Base-by-base conservation (phyloP, 2,888 invertebrate genomes). In the Mesoligia furuncula region DNA sequence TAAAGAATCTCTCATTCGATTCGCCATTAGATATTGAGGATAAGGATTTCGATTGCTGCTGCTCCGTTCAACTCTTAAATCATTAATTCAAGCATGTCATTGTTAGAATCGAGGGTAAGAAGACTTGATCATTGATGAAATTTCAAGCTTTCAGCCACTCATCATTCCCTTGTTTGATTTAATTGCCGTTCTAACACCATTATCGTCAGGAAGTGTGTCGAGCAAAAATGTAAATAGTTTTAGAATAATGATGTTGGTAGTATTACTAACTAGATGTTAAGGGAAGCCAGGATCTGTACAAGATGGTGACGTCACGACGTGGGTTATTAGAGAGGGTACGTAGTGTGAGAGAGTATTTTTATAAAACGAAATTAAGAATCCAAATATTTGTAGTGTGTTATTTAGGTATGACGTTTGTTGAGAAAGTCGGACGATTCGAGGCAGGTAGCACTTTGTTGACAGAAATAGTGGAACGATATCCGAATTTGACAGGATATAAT, bases 61-160 rank as follows among this genome's bases (percentile, higher is more conserved):
- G 90, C 88, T 87, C 80, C 80, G 51, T 74, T 77, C 84, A 79
- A 79, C 86, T 85, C 83, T 83, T 75, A 73, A 75, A 85, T 83
- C 83, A 85, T 87, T 87, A 74, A 88, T 75, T 84, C 78, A 72
- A 83, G 78, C 83, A 80, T 80, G 89, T 88, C 87, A 87, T 89
- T 88, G 87, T 88, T 74, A 84, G 78, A 80, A 83, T 83, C 54
- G 82, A 81, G 77, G 76, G 80, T 81, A 85, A 81, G 83, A 76
- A 87, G 77, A 91, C 90, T 90, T 91, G 92, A 92, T 96, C 96
- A 96, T 96, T 96, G 96, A 96, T 96, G 95, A 95, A 96, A 96
- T 95, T 95, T 95, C 95, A 94, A 95, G 95, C 95, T 95, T 95
- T 82, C 88, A 89, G 87, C 89, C 91, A 92, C 92, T 92, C 93